A percentile compares a stretch with the other conserved stretches of the same genome.
Conservation (phyloP, 2,113 vertebrate species). For the Boulengeromyrus knoepffleri region DNA sequence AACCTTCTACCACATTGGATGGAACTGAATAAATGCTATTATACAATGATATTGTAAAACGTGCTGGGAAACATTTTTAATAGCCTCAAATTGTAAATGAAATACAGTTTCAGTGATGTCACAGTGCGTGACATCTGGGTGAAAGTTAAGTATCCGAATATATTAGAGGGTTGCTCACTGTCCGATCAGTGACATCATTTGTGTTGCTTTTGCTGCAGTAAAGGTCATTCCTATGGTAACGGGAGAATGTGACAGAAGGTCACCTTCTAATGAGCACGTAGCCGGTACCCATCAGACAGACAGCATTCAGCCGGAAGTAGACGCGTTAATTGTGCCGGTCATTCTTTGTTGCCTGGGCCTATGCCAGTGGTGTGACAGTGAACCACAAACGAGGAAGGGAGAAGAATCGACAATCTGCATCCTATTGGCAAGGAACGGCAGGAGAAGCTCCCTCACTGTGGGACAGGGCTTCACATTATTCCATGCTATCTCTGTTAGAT, state of each 20-base stretch:
- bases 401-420: background rate
- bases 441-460: background rate
- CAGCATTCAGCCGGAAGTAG: background rate
- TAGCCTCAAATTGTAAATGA: background rate
- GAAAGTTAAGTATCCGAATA: background rate
- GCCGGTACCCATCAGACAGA: background rate
- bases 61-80: background rate
- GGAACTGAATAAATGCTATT: background rate
- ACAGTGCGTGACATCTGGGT: background rate
- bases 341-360: background rate
- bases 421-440: background rate
- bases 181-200: background rate
- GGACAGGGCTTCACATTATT: background rate
- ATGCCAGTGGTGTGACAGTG: background rate
- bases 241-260: background rate
- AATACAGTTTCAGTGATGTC: background rate
- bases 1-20: background rate
- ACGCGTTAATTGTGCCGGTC: background rate
- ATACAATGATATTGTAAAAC: background rate
- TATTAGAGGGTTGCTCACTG: background rate
- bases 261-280: background rate
- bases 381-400: background rate
- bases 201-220: background rate
- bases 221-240: constrained; percentile 11
- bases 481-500: background rate